Base-by-base conservation (phyloP, 2,888 invertebrate species). In the Drosophila glabriapex region DNA sequence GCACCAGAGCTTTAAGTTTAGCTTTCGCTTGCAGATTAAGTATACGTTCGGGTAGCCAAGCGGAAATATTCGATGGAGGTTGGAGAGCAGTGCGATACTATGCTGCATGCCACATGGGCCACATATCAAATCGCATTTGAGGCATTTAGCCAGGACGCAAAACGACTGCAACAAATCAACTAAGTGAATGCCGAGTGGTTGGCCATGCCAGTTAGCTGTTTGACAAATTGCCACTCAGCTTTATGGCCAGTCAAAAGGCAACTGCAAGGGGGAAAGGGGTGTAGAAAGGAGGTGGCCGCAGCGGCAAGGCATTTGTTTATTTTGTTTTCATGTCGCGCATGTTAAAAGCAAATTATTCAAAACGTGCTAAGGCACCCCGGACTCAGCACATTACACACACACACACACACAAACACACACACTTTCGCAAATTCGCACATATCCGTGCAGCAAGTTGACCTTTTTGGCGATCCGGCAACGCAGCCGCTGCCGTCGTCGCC, bases 281-380 rank as follows among this genome's bases (percentile, higher is more conserved):
- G 62, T 50, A 16, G 1, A 4, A 14, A 14, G 16, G 3, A 19
- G 12, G 12, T 25, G 28, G n/a, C 9, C 19, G 29, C 16, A 58
- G 43, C 22, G 58, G 31, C 70, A 84, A 81, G 86, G 83, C 78
- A 73, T 89, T 86, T 86, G 89, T 86, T 89, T 89, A 86, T 91
- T 91, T 77, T 80, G 59, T 61, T 91, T 80, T 83, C 90, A 91
- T 88, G 91, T 88, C 80, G 87, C 85, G 91, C 87, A 87, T 87
- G 87, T 87, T 88, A 88, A 91, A 88, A 90, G 83, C 76, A 90
- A 91, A 91, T 91, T 90, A 88, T 90, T 88, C 91, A 85, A 78
- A 82, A 76, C 73, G 80, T 80, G 73, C 61, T 69, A 28, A 62
- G 60, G 55, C 76, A 50, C 52, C 58, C 56, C 25, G 25, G 55